Base-by-base conservation (phyloP, 1,140 invertebrate species). In the Polypedilum vanderplanki region DNA sequence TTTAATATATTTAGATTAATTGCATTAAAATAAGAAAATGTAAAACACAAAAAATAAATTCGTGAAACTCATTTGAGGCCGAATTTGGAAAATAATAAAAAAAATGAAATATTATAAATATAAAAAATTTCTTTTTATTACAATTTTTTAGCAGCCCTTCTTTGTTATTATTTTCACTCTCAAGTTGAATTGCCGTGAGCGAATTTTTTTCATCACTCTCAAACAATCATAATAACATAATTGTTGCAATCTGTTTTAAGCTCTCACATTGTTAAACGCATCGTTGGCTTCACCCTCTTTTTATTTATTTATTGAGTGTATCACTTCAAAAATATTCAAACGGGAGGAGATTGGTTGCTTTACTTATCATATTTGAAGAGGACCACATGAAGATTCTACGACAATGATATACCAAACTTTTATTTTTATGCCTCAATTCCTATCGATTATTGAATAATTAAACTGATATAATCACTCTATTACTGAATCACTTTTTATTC, bases 391-490 rank as follows among this genome's bases (percentile, higher is more conserved):
- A 57, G 9, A 57, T 57, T 33, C 24, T 33, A 5, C 5, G 46
- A 57, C 12, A n/a, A n/a, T 18, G 65, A 70, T 70, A 70, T 18
- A 33, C 24, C 24, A 33, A 33, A 33, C 24, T 33, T 33, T 10
- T 22, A 70, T 20, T 70, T 70, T 70, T 18, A 70, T 70, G 20
- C 20, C 17, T 70, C 65, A 70, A 70, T 70, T 70, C 20, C 17
- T 70, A 70, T 70, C 20, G 65, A 70, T 70, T 70, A 70, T 70
- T 70, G 65, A 22, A 70, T 22, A 70, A 70, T 70, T 70, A 70
- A 70, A 70, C 65, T 70, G 65, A 70, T 70, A 70, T 70, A 70
- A 70, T 70, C 65, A 70, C 65, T 70, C 65, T 18, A 70, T 70
- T 70, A 70, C 65, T 57, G 46, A 57, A 57, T 57, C 15, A 57